These are phyloP conservation scores for Apocrypta bakeri DNA, from an alignment of 1,140 invertebrate genomes.

Conservation along the genomic window DNA sequence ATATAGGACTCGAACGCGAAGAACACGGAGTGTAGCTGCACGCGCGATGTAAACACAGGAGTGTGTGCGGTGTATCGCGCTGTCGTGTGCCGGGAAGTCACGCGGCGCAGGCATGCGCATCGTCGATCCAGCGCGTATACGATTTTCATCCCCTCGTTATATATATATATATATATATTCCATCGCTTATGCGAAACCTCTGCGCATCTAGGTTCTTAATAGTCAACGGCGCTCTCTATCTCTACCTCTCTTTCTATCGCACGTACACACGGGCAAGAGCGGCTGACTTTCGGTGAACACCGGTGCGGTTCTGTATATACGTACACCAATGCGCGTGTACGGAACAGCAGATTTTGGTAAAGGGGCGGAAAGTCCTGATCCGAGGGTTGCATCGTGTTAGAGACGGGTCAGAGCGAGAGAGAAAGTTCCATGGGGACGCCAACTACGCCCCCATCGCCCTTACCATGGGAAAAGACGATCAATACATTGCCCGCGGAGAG, in stretches of 20 bases:
- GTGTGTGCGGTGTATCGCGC: neutral
- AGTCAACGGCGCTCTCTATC: too few relatives aligned
- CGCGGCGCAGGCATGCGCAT: neutral
- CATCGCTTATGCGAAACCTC: too few relatives aligned
- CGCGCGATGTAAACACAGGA: neutral
- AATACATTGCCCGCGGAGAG: slow-evolving; percentile 58
- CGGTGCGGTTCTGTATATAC: neutral
- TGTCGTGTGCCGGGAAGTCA: neutral
- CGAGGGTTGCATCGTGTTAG: neutral
- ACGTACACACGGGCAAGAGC: too few relatives aligned
- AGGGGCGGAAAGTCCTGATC: neutral
- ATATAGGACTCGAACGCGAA: too few relatives aligned
- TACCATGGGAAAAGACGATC: slow-evolving; percentile 64
- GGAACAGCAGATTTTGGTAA: neutral
- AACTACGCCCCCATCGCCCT: slow-evolving; percentile 63
- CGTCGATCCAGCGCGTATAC: slow-evolving; percentile 1
- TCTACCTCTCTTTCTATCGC: too few relatives aligned
- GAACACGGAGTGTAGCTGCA: neutral
- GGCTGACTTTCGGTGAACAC: too few relatives aligned
- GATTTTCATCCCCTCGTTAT: slow-evolving; percentile 58
- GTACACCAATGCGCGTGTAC: neutral
- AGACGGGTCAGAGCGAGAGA: neutral
- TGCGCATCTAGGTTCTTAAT: neutral
- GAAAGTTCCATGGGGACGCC: slow-evolving; percentile 58
- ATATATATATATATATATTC: too few relatives aligned